Base-by-base conservation (phyloP, 1,140 invertebrate species). In the Ceratina australensis region DNA sequence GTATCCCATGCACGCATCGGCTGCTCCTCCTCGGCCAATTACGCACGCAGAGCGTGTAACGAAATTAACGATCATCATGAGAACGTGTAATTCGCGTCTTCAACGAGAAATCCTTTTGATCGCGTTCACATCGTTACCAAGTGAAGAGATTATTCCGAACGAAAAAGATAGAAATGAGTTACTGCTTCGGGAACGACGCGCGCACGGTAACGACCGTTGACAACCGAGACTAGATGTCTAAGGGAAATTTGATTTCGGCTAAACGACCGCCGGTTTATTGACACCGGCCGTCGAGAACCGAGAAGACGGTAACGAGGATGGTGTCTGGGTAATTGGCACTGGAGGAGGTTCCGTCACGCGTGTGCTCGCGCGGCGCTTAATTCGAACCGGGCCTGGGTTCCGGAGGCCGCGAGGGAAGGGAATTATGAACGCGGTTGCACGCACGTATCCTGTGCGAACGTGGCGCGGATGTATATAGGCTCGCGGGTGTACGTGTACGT, bases 391-490 rank as follows among this genome's bases (percentile, higher is more conserved):
- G 72, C 60, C 47, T 33, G 28, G 65, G 74, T 61, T 69, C 65
- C 52, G 75, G 49, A n/a, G 67, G 33, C 47, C 20, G 52, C 20
- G 57, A 50, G 49, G 54, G 12, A 63, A 49, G 56, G 72, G 79
- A 80, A 76, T 83, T 80, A 83, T 72, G 71, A 84, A 56, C 67
- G 77, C 61, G 76, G 67, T 82, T 74, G 71, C 80, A 82, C 75
- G 71, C 76, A 72, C 59, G 63, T 47, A 57, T n/a, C 26, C 47
- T 8, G 20, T 49, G 24, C 61, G 33, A 15, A 54, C 47, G 7
- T 20, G 12, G 13, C n/a, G 1, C 63, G 50, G 10, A 42, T 10
- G n/a, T n/a, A n/a, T 10, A 42, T 42, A 42, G 5, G 5, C n/a
- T n/a, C n/a, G n/a, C 33, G 33, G 33, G 3, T 10, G 52, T 54